Percentiles rank a stretch among this genome's conserved stretches.
phyloP scores from a whole-genome alignment of 2,113 vertebrate species.

The Hippocampus guttulatus region DNA sequence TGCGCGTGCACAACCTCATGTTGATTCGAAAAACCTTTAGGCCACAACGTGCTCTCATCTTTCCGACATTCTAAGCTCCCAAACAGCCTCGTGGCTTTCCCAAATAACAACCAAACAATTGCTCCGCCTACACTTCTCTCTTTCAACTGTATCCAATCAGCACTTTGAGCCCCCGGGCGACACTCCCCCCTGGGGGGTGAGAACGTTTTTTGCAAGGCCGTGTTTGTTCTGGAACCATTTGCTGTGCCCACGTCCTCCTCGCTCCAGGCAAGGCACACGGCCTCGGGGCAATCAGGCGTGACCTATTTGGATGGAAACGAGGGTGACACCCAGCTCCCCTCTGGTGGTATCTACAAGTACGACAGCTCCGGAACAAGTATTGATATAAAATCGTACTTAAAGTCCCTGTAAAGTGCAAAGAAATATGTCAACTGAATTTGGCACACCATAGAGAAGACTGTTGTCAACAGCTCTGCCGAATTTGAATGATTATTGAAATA shows the following conservation, averaged over 20 bases:
- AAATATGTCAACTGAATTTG: background rate
- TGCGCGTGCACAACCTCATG: conserved; percentile 22
- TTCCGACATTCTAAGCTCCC: conserved; percentile 14
- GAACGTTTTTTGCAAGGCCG: conserved; percentile 47
- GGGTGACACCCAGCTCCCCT: conserved; percentile 50
- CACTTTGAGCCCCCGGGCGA: conserved; percentile 36
- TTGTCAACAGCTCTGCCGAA: background rate
- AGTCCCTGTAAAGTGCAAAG: background rate
- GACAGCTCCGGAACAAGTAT: background rate
- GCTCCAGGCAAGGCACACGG: conserved; percentile 55
- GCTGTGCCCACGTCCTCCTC: conserved; percentile 43
- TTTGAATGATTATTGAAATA: background rate
- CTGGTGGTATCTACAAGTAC: conserved; percentile 32
- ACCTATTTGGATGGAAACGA: conserved; percentile 61
- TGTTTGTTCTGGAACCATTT: conserved; percentile 67
- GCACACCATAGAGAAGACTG: background rate
- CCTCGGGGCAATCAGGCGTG: conserved; percentile 32
- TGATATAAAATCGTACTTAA: background rate
- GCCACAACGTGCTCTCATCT: conserved; percentile 6
- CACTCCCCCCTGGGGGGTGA: conserved; percentile 45
- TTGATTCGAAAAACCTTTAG: conserved; percentile 12
- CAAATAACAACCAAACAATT: conserved; percentile 38
- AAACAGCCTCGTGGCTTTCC: conserved; percentile 37
- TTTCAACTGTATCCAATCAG: conserved; percentile 68
- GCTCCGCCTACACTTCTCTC: conserved; percentile 48